These are phyloP conservation scores for Zootoca vivipara DNA, from an alignment of 2,113 vertebrate species.

Conservation along the genomic window DNA sequence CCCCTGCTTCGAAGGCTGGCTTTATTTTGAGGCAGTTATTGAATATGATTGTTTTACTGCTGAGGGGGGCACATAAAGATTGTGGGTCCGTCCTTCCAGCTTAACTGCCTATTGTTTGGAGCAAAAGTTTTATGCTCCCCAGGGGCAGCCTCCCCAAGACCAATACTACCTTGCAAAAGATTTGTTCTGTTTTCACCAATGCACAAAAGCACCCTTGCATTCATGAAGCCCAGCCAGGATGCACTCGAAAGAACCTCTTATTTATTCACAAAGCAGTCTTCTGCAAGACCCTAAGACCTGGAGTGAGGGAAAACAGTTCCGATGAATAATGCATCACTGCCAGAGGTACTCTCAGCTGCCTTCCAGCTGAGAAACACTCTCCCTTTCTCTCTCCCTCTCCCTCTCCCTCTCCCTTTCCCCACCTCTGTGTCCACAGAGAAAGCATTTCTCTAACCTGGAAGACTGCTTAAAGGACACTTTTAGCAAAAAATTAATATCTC, in stretches of 20 bases:
- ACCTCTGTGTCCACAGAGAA: conserved; percentile 30
- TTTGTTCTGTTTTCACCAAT: not conserved
- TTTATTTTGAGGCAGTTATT: not conserved
- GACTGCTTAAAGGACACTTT: conserved; percentile 35
- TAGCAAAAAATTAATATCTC: conserved; percentile 5
- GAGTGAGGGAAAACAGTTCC: conserved; percentile 38
- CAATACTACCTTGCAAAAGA: not conserved
- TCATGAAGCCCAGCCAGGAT: conserved; percentile 2
- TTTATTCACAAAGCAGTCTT: conserved; percentile 59
- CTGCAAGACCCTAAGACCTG: conserved; percentile 37
- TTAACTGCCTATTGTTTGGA: not conserved
- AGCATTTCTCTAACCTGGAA: not conserved
- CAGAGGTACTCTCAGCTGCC: conserved; percentile 42
- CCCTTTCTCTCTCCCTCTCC: not conserved
- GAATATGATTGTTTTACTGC: not conserved
- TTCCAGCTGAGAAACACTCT: conserved; percentile 30
- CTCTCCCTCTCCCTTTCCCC: not conserved
- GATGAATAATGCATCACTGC: conserved; percentile 59
- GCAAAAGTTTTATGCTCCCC: not conserved
- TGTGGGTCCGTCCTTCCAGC: not conserved
- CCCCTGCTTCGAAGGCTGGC: not conserved
- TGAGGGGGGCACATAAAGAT: not conserved
- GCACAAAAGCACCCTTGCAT: conserved; percentile 30
- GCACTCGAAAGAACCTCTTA: conserved; percentile 35
- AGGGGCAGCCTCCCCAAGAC: not conserved